Base-by-base conservation (phyloP, 2,797 vertebrate species). In the Propithecus deckenii region DNA sequence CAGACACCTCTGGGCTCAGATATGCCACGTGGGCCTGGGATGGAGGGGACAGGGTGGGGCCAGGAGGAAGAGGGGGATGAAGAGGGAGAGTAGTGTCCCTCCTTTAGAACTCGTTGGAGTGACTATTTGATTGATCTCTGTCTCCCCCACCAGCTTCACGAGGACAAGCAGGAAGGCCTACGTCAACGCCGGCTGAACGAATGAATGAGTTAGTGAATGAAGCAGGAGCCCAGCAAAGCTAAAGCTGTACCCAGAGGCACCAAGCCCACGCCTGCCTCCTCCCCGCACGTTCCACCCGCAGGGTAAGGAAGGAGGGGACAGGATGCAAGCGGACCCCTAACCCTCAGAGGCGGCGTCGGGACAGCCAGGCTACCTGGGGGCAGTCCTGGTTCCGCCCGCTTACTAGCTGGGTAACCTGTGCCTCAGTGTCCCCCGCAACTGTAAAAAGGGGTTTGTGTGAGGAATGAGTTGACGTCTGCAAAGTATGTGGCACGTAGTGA, bases 11-110 rank as follows among this genome's bases (percentile, higher is more conserved):
- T 52, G 43, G 13, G 35, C 35, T 46, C 35, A 7, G 46, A 55
- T 28, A 18, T 41, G 50, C 75, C 41, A 10, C 4, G 15, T 28
- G 46, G 59, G 59, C 18, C 59, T 35, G 43, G 22, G 38, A 28
- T 7, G 23, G 35, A 46, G 41, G 25, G 8, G 30, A 17, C 2
- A 18, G 23, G 20, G 25, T 0, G 3, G 14, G 11, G 18, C 9
- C 5, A 12, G 28, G 55, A 59, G 35, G 5, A 78, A 35, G 38
- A 13, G 8, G 17, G 4, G 22, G 1, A 32, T 28, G 35, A 38
- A 1, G 43, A 11, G 7, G 38, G 28, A 81, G 30, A 6, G 18
- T 4, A 7, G 5, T 0, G 9, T 30, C 63, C 67, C n/a, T 61
- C 61, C 67, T 69, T 48, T 14, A 61, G 32, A 75, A 13, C 43